Base-by-base conservation (phyloP, 2,888 invertebrate species). In the Halocaridina rubra region DNA sequence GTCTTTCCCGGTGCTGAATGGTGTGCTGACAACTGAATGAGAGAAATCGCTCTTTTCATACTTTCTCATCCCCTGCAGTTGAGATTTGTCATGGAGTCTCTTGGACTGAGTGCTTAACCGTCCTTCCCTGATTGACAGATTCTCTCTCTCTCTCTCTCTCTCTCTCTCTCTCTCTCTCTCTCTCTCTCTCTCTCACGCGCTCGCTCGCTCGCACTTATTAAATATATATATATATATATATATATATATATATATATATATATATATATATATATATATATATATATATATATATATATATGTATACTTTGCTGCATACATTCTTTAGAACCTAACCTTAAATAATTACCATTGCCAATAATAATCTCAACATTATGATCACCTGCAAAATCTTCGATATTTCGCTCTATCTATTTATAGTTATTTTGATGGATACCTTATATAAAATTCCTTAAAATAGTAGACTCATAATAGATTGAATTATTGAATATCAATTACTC, bases 211-310 rank as follows among this genome's bases (percentile, higher is more conserved):
- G 4, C 22, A 69, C 69, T n/a, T 61, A n/a, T 16, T 61, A 13
- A n/a, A 8, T 61, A 7, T 61, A 13, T 61, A 8, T 61, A 13
- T 19, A n/a, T 61, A 61, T 61, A 8, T 61, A 61, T 61, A 61
- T 61, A 19, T 61, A 61, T 61, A 8, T 61, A 61, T 61, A 19
- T 69, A 22, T 29, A 69, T 24, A 29, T 29, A 29, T 69, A 24
- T 69, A 69, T 69, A 29, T 29, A 24, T 71, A n/a, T 71, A n/a
- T 71, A n/a, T 71, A n/a, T 71, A n/a, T 71, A n/a, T 71, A n/a
- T 7, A 27, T 71, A 27, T 29, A 27, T 29, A 5, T 71, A 27
- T 71, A 5, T 71, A 27, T 71, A 5, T 71, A 27, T 71, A 27
- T 71, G 13, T 71, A 24, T 71, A 24, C 30, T 10, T 71, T n/a